A percentile compares a stretch with the other conserved stretches of the same genome.
Evolutionary conservation across 2,113 vertebrate genomes (phyloP).

Genomic region (Candoia aspera): DNA sequence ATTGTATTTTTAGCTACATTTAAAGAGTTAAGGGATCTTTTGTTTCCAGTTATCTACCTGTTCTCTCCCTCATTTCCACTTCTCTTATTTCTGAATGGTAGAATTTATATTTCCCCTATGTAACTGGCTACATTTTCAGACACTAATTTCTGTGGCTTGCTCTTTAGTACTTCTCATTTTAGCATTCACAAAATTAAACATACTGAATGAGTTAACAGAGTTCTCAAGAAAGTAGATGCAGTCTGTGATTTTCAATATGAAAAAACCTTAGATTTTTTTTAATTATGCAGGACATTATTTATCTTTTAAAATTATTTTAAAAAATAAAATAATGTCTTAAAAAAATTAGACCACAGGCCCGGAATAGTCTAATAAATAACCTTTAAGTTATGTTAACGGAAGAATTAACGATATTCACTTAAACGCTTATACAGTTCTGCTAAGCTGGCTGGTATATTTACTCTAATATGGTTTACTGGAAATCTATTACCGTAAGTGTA

Average conservation of each 20-base stretch:
- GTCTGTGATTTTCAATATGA: background rate
- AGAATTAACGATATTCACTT: background rate
- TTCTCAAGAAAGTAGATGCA: background rate
- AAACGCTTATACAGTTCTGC: background rate
- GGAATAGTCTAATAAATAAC: background rate
- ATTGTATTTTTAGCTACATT: background rate
- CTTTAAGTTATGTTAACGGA: slow-evolving; percentile 12
- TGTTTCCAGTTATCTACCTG: background rate
- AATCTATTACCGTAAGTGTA: background rate
- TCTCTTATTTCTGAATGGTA: background rate
- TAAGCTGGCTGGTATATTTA: slow-evolving; percentile 5
- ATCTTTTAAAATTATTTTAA: background rate
- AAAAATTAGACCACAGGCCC: background rate
- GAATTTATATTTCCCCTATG: background rate
- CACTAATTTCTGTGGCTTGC: background rate
- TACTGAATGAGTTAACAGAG: background rate
- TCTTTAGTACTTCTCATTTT: background rate
- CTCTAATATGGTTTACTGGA: slow-evolving; percentile 17
- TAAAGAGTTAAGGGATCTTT: background rate
- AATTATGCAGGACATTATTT: background rate
- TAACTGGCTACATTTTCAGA: slow-evolving; percentile 1
- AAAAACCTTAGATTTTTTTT: background rate
- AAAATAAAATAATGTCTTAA: background rate
- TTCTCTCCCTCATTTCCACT: background rate
- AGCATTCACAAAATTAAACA: background rate